Conservation (phyloP, 92 coral and sea anemone species). For the Virgularia gustaviana region DNA sequence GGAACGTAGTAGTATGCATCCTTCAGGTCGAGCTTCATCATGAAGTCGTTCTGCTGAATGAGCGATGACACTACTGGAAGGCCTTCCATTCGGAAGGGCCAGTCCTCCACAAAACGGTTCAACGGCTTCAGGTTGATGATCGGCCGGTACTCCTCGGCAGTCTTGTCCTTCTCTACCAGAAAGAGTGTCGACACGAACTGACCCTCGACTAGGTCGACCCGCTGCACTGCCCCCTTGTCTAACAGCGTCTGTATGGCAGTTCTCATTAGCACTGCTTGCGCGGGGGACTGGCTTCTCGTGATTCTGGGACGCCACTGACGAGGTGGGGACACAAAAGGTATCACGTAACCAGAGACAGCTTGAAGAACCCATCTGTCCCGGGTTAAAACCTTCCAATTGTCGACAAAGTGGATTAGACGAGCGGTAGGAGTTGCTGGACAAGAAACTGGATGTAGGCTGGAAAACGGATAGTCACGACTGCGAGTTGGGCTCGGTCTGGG, state of each 20-base stretch:
- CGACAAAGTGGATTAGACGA: conserved; percentile 39
- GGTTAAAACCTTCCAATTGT: conserved; percentile 22
- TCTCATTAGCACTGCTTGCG: background rate
- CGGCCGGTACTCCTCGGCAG: background rate
- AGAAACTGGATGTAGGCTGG: conserved; percentile 3
- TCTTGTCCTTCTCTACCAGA: conserved; percentile 25
- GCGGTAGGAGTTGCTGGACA: conserved; percentile 23
- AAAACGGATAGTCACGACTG: conserved; percentile 33
- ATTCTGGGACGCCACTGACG: conserved; percentile 26
- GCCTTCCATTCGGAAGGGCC: conserved; percentile 20
- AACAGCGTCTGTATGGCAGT: background rate
- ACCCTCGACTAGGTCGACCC: background rate
- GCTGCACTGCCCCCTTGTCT: background rate
- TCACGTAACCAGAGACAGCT: conserved; percentile 42
- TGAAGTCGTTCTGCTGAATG: conserved; percentile 33
- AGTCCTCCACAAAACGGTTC: conserved; percentile 6
- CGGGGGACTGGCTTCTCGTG: background rate
- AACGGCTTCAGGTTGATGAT: conserved; percentile 18
- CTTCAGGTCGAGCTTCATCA: conserved; percentile 40
- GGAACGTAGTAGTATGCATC: conserved; percentile 22
- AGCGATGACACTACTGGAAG: conserved; percentile 7
- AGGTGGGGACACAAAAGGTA: conserved; percentile 39
- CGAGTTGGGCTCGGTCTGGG: background rate
- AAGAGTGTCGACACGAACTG: conserved; percentile 19
- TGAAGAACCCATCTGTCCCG: conserved; percentile 32